phyloP scores from a whole-genome alignment of 2,797 vertebrate genomes.

The Argyrosomus regius region DNA sequence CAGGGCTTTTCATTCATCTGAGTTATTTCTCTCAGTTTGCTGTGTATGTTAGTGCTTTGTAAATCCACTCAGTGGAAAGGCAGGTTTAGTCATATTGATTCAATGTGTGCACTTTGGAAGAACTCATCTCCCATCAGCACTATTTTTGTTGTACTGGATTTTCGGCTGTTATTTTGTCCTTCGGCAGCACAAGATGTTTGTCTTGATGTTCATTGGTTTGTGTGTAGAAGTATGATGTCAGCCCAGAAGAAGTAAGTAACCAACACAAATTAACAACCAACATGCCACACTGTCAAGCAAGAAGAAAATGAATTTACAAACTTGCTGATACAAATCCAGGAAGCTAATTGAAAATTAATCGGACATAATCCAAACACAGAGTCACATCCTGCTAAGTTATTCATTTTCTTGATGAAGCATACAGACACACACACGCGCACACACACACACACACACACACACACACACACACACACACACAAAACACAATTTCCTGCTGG shows the following conservation, averaged over 20 bases:
- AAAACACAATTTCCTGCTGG: slow-evolving; percentile 50
- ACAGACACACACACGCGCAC: not conserved
- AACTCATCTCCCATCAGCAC: not conserved
- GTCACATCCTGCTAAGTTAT: slow-evolving; percentile 17
- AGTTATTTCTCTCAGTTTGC: not conserved
- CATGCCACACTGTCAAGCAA: not conserved
- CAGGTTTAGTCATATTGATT: not conserved
- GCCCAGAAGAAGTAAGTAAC: not conserved
- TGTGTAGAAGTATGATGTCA: slow-evolving; percentile 1
- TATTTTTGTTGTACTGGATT: not conserved
- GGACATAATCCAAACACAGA: slow-evolving; percentile 44
- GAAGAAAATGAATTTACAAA: slow-evolving; percentile 31
- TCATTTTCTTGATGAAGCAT: slow-evolving; percentile 26
- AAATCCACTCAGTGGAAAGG: not conserved
- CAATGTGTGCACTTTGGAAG: not conserved
- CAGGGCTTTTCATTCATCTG: slow-evolving; percentile 1
- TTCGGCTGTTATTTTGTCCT: not conserved
- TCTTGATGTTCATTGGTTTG: not conserved
- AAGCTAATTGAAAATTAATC: slow-evolving; percentile 56
- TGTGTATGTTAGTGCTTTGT: not conserved
- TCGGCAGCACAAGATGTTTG: not conserved
- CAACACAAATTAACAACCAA: not conserved
- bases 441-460: not conserved
- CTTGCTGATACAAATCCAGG: slow-evolving; percentile 17
- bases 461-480: slow-evolving; percentile 11